These are phyloP conservation scores for Ophion slaviceki DNA, from an alignment of 2,888 invertebrate genomes.

Conservation along the genomic window DNA sequence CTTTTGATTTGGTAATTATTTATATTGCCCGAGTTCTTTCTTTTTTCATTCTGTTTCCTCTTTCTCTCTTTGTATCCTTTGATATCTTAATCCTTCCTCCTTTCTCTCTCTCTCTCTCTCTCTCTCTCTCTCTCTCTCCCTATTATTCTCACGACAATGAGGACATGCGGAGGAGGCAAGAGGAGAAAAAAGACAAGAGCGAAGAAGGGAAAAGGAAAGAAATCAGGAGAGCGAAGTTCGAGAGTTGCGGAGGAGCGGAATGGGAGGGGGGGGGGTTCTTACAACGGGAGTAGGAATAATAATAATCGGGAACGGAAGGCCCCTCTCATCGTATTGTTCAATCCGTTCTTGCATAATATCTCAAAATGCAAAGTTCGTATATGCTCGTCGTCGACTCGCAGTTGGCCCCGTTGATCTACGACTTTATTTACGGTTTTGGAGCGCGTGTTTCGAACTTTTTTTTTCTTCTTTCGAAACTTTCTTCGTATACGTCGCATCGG, in stretches of 20 bases:
- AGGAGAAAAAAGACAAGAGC: neutral
- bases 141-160: neutral
- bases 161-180: neutral
- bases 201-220: neutral
- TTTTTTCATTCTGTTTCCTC: too few species aligned
- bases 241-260: neutral
- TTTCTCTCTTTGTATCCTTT: neutral
- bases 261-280: neutral
- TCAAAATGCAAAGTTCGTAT: neutral
- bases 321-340: neutral
- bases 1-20: neutral
- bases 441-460: neutral
- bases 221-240: neutral
- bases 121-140: neutral
- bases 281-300: neutral
- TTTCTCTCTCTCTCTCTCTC: neutral
- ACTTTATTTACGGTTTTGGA: neutral
- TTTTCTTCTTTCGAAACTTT: neutral
- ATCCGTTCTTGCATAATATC: neutral
- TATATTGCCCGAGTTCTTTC: too few species aligned
- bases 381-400: neutral
- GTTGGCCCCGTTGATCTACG: slow-evolving; percentile 1
- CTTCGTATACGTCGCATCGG: neutral
- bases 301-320: neutral
- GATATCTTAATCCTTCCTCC: neutral